Base-by-base conservation (phyloP, 2,113 vertebrate species). In the Colistium nudipinnis region DNA sequence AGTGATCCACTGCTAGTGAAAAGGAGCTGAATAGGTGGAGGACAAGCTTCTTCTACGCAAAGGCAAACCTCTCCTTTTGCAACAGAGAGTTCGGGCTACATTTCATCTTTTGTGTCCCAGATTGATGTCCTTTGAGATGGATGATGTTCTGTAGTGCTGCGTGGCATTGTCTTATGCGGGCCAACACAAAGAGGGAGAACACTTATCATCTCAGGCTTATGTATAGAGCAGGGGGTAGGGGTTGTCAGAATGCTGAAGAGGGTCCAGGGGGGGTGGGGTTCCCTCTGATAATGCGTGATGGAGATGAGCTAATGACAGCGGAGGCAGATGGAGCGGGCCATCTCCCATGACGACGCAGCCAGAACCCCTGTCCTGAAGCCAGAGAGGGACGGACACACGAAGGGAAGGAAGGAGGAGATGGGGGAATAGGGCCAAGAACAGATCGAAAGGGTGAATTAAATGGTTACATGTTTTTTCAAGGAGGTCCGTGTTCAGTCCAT, bases 81-180 rank as follows among this genome's bases (percentile, higher is more conserved):
- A 74, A 78, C 87, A 71, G 61, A 62, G 53, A 83, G 77, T 67
- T 74, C 22, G 70, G 76, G 84, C 80, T 57, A 88, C 87, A 87
- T 91, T 92, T 91, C 87, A 89, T 92, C 90, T 91, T 93, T 94
- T 93, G 92, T 93, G 84, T 74, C 51, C 79, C 69, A 90, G 91
- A 93, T 92, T 87, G 90, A 94, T 92, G 90, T 84, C 60, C 81
- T 70, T 35, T 52, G 86, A 94, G 92, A 94, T 92, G 90, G 91
- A 94, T 94, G 92, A 92, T 91, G 87, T 88, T 89, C 87, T 85
- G 79, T 82, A 86, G 87, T 72, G 85, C 85, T 88, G 90, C 87
- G 83, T 82, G 80, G 88, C 76, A 91, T 92, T 91, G 87, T 93
- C 89, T 89, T 91, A 90, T 89, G 71, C 86, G 28, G 76, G 78